A percentile compares a stretch with the other conserved stretches of the same genome.
Evolutionary conservation across 2,113 vertebrate species (phyloP).

Genomic region (Piaya cayana): DNA sequence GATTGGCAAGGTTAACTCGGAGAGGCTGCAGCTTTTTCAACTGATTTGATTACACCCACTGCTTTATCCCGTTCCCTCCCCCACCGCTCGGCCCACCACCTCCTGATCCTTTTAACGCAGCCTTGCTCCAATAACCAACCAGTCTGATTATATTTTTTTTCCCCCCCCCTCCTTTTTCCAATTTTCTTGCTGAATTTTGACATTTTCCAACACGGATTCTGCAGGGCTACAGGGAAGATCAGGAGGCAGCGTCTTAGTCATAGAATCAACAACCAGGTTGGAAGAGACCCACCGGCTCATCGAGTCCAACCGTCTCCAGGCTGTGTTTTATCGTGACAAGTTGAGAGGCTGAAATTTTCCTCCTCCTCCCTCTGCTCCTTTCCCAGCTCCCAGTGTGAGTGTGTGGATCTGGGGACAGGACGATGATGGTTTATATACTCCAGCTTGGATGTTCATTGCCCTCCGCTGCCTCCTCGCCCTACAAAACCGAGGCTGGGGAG

Average conservation of each 20-base stretch:
- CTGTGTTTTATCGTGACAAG: not conserved
- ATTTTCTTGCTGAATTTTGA: constrained; percentile 63
- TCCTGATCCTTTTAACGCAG: constrained; percentile 91
- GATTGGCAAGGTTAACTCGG: constrained; percentile 91
- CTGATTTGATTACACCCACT: constrained; percentile 91
- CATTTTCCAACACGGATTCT: constrained; percentile 66
- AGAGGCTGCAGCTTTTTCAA: constrained; percentile 82
- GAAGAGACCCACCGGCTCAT: no score
- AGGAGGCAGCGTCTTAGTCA: constrained; percentile 6
- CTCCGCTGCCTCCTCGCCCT: not conserved
- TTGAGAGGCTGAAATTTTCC: not conserved
- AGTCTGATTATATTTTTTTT: not conserved
- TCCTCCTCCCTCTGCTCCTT: not conserved
- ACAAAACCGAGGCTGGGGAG: not conserved
- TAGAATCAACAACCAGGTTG: no score
- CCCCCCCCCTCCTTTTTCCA: not conserved
- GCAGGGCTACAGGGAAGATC: constrained; percentile 30
- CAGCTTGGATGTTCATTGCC: not conserved
- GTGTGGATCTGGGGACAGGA: not conserved
- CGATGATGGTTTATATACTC: not conserved
- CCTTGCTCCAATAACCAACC: constrained; percentile 67
- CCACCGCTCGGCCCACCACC: constrained; percentile 69
- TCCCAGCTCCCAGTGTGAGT: not conserved
- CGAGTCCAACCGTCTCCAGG: no score
- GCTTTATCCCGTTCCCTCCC: constrained; percentile 73